Base-by-base conservation (phyloP, 2,113 vertebrate genomes). In the Tupaia chinensis region DNA sequence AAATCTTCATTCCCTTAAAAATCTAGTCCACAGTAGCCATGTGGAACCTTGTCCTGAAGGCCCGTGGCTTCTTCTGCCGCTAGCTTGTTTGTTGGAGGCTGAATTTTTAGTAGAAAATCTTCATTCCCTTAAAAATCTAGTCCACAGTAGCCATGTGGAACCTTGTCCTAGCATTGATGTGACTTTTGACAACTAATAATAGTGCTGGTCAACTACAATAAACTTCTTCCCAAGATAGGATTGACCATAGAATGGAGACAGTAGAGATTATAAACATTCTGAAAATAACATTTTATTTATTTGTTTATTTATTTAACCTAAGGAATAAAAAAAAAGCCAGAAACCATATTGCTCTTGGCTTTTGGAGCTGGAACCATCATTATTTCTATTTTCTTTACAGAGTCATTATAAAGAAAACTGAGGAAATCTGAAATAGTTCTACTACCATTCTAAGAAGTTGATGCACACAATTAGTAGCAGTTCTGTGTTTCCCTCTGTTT, bases 371-470 rank as follows among this genome's bases (percentile, higher is more conserved):
- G 27, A 80, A 60, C 25, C 32, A 60, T 22, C 68, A 15, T 53
- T 68, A 23, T 27, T 86, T 60, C 12, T 34, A 9, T 65, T 87
- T 74, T 68, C 60, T 92, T 29, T 92, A 56, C 2, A 63, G 17
- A 13, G n/a, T 56, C 60, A 82, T 19, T 34, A 0, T 56, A 88
- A 14, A n/a, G 29, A 88, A 76, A 70, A 77, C 56, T 65, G 29
- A 73, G 66, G 81, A 77, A 77, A 63, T 87, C 56, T 88, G 77
- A 92, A 88, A 84, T 78, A 63, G 54, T 60, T 66, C 87, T 77
- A 63, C n/a, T 23, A 86, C 22, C n/a, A 68, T 54, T 61, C 34
- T 69, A 72, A 10, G 54, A 76, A 82, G 22, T 3, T 54, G 13
- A 83, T 76, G 54, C 7, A 61, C 13, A n/a, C 60, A n/a, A 73